Evolutionary conservation across 37 sponge, comb jelly and placozoan species (phyloP).

Genomic region (Axinella damicornis): DNA sequence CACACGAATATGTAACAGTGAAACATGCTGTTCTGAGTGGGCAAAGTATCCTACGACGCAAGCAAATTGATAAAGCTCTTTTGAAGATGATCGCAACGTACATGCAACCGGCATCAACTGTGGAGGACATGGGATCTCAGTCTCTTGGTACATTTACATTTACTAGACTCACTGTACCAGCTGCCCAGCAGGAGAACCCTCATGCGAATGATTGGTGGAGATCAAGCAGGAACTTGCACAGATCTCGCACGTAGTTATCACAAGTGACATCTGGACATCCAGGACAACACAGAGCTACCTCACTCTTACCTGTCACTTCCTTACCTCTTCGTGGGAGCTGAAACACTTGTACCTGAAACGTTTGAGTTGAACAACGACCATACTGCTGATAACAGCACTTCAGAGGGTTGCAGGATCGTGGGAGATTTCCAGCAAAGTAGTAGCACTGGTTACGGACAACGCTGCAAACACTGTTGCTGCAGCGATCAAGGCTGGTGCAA

Average conservation of each 20-base stretch:
- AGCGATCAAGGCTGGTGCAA: no score
- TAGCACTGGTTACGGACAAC: background rate
- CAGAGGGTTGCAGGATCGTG: background rate
- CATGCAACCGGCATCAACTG: slow-evolving; percentile 14
- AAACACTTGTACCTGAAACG: no score
- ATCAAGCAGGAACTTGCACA: no score
- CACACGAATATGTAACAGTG: no score
- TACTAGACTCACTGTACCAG: background rate
- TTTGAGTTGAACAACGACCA: no score
- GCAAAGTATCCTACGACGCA: no score
- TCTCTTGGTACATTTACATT: background rate
- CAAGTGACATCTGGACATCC: slow-evolving; percentile 3
- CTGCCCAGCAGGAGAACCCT: background rate
- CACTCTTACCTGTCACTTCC: background rate
- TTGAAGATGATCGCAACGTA: background rate
- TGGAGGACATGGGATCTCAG: slow-evolving; percentile 5
- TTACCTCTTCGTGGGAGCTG: background rate
- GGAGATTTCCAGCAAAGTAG: background rate
- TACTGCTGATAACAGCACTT: no score
- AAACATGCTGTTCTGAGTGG: no score
- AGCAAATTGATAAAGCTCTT: background rate
- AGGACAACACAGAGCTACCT: background rate
- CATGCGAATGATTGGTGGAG: no score
- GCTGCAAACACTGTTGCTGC: no score
- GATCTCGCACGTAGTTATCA: no score